Conservation (phyloP, 2,888 invertebrate species). For the Acrocera orbiculus region DNA sequence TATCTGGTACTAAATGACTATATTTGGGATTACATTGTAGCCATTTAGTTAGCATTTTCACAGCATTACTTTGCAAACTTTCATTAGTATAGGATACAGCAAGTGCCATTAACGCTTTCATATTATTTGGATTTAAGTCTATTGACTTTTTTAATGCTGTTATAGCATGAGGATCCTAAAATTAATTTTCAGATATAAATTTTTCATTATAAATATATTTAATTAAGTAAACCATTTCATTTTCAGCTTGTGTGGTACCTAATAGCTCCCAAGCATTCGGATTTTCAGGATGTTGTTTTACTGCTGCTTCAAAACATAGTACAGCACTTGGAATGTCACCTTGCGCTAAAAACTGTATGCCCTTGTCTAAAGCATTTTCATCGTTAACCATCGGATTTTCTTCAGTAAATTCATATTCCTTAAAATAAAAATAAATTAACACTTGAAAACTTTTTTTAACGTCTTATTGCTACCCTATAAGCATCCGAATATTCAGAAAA, state of each 20-base stretch:
- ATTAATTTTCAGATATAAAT: constrained; percentile 1
- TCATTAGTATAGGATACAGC: constrained; percentile 95
- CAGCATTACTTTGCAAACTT: constrained; percentile 78
- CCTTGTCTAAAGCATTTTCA: constrained; percentile 66
- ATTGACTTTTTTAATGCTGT: constrained; percentile 76
- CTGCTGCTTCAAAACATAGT: constrained; percentile 90
- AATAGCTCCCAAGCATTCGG: constrained; percentile 72
- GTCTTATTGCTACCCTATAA: constrained; percentile 33
- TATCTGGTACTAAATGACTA: constrained; percentile 39
- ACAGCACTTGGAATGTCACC: constrained; percentile 94
- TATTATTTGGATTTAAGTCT: constrained; percentile 58
- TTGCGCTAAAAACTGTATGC: constrained; percentile 59
- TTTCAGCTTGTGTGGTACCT: constrained; percentile 90
- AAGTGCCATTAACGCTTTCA: constrained; percentile 71
- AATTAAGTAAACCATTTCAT: constrained; percentile 49
- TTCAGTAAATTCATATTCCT: constrained; percentile 63
- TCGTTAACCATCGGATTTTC: constrained; percentile 71
- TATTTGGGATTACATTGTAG: constrained; percentile 66
- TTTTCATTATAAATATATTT: neutral
- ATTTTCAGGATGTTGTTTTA: constrained; percentile 59
- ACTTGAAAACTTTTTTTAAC: neutral
- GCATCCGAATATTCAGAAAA: constrained; percentile 43
- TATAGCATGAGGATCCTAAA: constrained; percentile 73
- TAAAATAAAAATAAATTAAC: constrained; percentile 7
- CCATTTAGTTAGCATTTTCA: constrained; percentile 63